Percentiles rank a stretch among this genome's conserved stretches.
Evolutionary conservation across 2,888 invertebrate genomes (phyloP).

Genomic region (Phortica magna): DNA sequence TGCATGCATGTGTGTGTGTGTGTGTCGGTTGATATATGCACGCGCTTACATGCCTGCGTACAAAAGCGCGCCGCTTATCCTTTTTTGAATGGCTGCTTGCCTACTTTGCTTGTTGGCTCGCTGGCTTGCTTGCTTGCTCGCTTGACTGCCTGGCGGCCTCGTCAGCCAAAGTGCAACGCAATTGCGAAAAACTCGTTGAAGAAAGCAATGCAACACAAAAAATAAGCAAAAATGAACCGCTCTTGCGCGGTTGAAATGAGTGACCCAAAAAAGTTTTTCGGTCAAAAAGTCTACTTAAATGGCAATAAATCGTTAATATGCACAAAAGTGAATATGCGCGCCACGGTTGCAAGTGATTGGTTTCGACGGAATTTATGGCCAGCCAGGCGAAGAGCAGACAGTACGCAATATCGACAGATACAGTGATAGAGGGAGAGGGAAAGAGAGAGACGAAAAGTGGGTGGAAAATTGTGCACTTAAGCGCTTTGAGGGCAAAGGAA

Average conservation of each 20-base stretch:
- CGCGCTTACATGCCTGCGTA: slow-evolving; percentile 33
- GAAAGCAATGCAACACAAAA: slow-evolving; percentile 22
- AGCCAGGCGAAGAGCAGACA: background rate
- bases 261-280: slow-evolving; percentile 47
- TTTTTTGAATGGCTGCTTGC: slow-evolving; percentile 11
- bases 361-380: slow-evolving; percentile 14
- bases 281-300: slow-evolving; percentile 55
- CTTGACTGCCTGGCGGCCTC: background rate
- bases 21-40: slow-evolving; percentile 22
- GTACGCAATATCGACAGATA: background rate
- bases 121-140: background rate
- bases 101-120: background rate
- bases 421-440: background rate
- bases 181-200: background rate
- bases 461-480: slow-evolving; percentile 17
- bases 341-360: slow-evolving; percentile 21
- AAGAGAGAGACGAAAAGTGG: background rate
- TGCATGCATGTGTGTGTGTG: slow-evolving; percentile 47
- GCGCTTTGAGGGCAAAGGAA: background rate
- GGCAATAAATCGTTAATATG: slow-evolving; percentile 53
- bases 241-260: slow-evolving; percentile 36
- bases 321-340: slow-evolving; percentile 16
- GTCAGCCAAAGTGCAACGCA: slow-evolving; percentile 11
- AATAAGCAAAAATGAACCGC: background rate
- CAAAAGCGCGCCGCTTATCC: slow-evolving; percentile 37